phyloP scores from a whole-genome alignment of 2,797 vertebrate genomes.

The Myripristis jacobus region DNA sequence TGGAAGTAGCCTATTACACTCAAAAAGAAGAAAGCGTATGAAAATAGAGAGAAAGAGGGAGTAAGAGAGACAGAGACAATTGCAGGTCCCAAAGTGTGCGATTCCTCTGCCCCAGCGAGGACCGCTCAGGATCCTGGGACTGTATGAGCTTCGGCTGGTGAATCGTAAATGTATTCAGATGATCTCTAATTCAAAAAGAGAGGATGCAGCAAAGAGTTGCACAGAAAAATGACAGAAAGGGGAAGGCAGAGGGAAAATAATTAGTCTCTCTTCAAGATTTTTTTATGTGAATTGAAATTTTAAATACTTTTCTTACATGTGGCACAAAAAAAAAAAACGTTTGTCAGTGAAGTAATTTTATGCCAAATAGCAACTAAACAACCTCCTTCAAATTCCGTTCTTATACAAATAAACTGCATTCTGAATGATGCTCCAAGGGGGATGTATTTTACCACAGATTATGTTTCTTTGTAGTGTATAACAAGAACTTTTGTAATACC shows the following conservation, averaged over 20 bases:
- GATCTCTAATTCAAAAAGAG: slow-evolving; percentile 12
- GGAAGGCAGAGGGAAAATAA: background rate
- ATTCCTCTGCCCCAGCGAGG: slow-evolving; percentile 11
- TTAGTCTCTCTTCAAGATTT: too few species aligned
- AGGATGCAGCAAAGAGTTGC: background rate
- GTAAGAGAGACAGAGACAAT: slow-evolving; percentile 39
- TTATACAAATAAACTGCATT: too few species aligned
- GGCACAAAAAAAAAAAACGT: too few species aligned
- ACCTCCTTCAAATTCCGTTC: too few species aligned
- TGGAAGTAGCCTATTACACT: slow-evolving; percentile 24
- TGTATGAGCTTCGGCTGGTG: slow-evolving; percentile 16
- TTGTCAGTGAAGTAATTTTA: too few species aligned
- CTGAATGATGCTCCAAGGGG: too few species aligned
- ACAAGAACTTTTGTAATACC: too few species aligned
- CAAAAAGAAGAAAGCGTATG: slow-evolving; percentile 3
- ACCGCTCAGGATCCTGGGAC: slow-evolving; percentile 32
- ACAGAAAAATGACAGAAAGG: background rate
- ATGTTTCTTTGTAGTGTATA: too few species aligned
- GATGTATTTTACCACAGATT: too few species aligned
- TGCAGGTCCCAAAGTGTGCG: slow-evolving; percentile 29
- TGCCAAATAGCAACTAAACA: too few species aligned
- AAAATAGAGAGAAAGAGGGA: slow-evolving; percentile 14
- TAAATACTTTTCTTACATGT: too few species aligned
- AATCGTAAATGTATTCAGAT: slow-evolving; percentile 24
- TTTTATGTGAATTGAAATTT: too few species aligned